These are phyloP conservation scores for Parochlus steinenii DNA, from an alignment of 2,888 invertebrate genomes.

Conservation along the genomic window DNA sequence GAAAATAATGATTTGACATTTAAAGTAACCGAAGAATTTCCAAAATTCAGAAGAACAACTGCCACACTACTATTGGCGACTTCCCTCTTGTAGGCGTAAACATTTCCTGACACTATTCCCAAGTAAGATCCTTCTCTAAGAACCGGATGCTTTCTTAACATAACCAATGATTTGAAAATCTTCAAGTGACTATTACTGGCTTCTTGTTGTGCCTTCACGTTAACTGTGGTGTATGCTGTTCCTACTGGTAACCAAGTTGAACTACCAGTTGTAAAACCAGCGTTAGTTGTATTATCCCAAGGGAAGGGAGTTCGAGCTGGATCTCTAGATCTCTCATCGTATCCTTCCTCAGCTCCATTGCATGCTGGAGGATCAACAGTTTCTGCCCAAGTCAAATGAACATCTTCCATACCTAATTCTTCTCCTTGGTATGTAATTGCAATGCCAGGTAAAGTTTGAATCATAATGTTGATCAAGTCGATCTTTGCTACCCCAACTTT, in stretches of 20 bases:
- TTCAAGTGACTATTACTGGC: constrained; percentile 41
- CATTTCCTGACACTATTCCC: constrained; percentile 20
- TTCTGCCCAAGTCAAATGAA: constrained; percentile 40
- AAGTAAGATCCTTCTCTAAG: constrained; percentile 34
- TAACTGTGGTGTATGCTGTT: constrained; percentile 37
- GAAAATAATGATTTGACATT: background rate
- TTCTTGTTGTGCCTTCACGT: constrained; percentile 38
- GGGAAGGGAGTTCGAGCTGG: constrained; percentile 37
- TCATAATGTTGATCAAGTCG: constrained; percentile 38
- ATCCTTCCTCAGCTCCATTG: constrained; percentile 32
- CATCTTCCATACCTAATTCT: constrained; percentile 55
- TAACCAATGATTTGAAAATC: constrained; percentile 40
- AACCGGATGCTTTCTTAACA: constrained; percentile 34
- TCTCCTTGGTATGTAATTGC: constrained; percentile 52
- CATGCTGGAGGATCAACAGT: constrained; percentile 42
- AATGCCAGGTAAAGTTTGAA: constrained; percentile 39
- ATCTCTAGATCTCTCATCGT: constrained; percentile 30
- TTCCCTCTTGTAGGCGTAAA: constrained; percentile 3
- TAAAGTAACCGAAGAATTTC: background rate
- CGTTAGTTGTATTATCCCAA: constrained; percentile 35
- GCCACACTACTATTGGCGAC: constrained; percentile 5
- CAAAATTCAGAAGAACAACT: constrained; percentile 4
- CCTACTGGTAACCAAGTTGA: constrained; percentile 54
- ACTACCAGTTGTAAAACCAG: constrained; percentile 38
- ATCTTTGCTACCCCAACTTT: constrained; percentile 32